Percentiles rank a stretch among this genome's conserved stretches.
These are phyloP conservation scores for Hololepta plana DNA, from an alignment of 2,888 invertebrate species.

Conservation along the genomic window DNA sequence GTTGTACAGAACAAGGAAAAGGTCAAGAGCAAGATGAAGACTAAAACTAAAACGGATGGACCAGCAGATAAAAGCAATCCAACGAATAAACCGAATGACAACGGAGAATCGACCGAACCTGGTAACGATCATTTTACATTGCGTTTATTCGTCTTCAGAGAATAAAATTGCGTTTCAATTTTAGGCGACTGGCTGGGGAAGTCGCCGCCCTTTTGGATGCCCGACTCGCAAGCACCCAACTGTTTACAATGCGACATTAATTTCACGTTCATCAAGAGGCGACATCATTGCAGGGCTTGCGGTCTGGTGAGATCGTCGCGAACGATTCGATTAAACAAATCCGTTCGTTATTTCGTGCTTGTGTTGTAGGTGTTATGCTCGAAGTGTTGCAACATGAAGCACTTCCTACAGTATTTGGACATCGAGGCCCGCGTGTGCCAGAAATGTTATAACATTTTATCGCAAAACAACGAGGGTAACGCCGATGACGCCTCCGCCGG, in stretches of 20 bases:
- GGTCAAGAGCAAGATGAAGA: no score
- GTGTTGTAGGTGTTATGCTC: slow-evolving; percentile 52
- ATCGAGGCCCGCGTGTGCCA: slow-evolving; percentile 65
- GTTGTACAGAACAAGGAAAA: no score
- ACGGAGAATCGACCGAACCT: neutral
- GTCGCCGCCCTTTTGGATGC: slow-evolving; percentile 72
- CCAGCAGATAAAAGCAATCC: no score
- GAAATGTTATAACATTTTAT: slow-evolving; percentile 46
- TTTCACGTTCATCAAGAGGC: slow-evolving; percentile 64
- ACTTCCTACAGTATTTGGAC: slow-evolving; percentile 51
- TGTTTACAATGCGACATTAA: slow-evolving; percentile 70
- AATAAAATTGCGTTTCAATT: slow-evolving; percentile 5
- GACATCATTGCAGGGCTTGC: slow-evolving; percentile 80
- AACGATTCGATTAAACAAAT: neutral
- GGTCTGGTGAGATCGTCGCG: slow-evolving; percentile 39
- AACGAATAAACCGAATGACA: slow-evolving; percentile 1
- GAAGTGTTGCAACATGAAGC: slow-evolving; percentile 56
- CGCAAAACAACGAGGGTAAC: no score
- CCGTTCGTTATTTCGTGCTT: slow-evolving; percentile 2
- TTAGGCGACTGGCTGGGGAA: slow-evolving; percentile 37
- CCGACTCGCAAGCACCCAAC: slow-evolving; percentile 59
- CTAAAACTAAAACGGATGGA: no score
- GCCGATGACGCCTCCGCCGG: no score
- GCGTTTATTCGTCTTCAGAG: neutral
- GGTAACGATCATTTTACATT: neutral